Evolutionary conservation across 2,113 vertebrate species (phyloP).

Genomic region (Hyperopisus bebe): DNA sequence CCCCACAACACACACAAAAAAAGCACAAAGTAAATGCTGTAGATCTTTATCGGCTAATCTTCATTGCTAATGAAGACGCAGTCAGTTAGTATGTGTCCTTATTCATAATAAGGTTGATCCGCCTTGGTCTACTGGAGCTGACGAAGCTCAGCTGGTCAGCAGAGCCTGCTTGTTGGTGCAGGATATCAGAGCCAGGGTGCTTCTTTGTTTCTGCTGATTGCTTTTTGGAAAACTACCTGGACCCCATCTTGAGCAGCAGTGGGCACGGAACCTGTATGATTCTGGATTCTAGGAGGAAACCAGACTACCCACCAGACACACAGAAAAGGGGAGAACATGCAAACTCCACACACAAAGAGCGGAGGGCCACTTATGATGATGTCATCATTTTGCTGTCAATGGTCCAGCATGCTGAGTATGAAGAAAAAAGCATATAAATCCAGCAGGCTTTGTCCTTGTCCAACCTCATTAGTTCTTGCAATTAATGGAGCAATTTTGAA

Average conservation of each 20-base stretch:
- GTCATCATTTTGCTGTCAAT: neutral
- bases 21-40: neutral
- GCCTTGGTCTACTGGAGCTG: neutral
- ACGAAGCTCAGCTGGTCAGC: neutral
- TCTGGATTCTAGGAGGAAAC: neutral
- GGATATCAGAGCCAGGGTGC: neutral
- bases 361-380: neutral
- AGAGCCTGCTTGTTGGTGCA: neutral
- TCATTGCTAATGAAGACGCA: neutral
- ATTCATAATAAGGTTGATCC: neutral
- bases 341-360: neutral
- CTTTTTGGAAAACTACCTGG: neutral
- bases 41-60: conserved; percentile 15
- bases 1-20: neutral
- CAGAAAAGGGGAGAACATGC: neutral
- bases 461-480: neutral
- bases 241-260: neutral
- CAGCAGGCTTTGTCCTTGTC: neutral
- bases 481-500: neutral
- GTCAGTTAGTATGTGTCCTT: neutral
- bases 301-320: too few species aligned
- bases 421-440: neutral
- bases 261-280: neutral
- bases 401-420: neutral
- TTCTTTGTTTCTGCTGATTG: neutral